Conservation (phyloP, 2,888 invertebrate genomes). For the Parelbella ahira region DNA sequence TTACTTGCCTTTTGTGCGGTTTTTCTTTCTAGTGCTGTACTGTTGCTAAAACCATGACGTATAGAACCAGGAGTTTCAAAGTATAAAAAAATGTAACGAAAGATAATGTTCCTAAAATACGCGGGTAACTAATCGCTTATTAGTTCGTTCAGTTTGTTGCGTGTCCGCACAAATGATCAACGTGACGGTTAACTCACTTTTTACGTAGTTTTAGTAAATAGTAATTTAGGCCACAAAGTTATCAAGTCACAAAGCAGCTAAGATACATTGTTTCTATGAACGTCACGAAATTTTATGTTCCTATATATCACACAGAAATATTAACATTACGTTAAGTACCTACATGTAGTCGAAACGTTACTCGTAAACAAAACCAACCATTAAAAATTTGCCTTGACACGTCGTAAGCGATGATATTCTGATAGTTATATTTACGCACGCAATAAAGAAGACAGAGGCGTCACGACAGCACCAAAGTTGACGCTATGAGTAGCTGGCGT, state of each 20-base stretch:
- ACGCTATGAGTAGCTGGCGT: slow-evolving; percentile 64
- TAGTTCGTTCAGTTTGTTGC: slow-evolving; percentile 58
- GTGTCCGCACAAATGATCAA: slow-evolving; percentile 57
- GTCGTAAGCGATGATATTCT: slow-evolving; percentile 60
- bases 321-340: slow-evolving; percentile 23
- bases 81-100: slow-evolving; percentile 1
- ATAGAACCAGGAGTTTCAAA: no score
- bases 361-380: slow-evolving; percentile 50
- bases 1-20: slow-evolving; percentile 16
- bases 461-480: slow-evolving; percentile 65
- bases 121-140: slow-evolving; percentile 63
- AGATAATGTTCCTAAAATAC: slow-evolving; percentile 24
- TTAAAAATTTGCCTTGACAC: slow-evolving; percentile 61
- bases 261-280: slow-evolving; percentile 16
- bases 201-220: slow-evolving; percentile 47
- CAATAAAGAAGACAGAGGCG: slow-evolving; percentile 73
- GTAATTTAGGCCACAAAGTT: slow-evolving; percentile 42
- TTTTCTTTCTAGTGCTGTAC: not conserved
- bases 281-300: slow-evolving; percentile 29
- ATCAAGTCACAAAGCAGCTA: slow-evolving; percentile 39
- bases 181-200: slow-evolving; percentile 45
- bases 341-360: slow-evolving; percentile 35
- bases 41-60: not conserved
- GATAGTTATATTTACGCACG: slow-evolving; percentile 70
- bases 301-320: slow-evolving; percentile 28